Conservation (phyloP, 2,113 vertebrate species). For the Candoia aspera region DNA sequence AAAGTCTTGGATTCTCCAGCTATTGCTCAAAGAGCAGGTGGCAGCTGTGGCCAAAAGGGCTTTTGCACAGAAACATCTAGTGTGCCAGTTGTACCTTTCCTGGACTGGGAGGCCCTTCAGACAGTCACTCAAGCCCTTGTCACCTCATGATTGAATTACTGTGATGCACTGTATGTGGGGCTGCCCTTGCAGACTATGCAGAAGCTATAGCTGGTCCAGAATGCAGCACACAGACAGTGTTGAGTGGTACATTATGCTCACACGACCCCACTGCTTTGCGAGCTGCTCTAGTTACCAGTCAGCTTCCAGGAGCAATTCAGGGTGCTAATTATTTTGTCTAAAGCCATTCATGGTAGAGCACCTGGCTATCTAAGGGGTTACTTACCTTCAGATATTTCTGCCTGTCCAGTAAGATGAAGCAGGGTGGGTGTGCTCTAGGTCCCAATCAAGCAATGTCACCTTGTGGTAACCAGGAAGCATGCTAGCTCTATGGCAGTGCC, state of each 20-base stretch:
- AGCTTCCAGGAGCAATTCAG: not conserved
- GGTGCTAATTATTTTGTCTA: not conserved
- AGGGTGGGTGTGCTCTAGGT: not conserved
- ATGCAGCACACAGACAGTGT: not conserved
- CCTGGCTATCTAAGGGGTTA: not conserved
- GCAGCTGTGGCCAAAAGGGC: not conserved
- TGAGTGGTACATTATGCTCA: not conserved
- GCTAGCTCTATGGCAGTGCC: not conserved
- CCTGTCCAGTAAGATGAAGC: not conserved
- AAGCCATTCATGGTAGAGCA: not conserved
- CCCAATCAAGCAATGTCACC: not conserved
- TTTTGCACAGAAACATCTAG: not conserved
- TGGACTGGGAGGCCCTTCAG: not conserved
- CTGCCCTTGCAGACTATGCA: not conserved
- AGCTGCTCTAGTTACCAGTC: not conserved
- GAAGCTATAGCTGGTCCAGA: not conserved
- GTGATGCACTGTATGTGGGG: not conserved
- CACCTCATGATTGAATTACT: not conserved
- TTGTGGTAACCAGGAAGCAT: not conserved
- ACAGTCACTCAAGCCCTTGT: not conserved
- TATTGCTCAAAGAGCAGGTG: not conserved
- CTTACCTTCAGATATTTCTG: not conserved
- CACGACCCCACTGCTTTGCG: not conserved
- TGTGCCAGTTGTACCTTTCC: not conserved
- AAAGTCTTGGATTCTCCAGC: not conserved